Evolutionary conservation across 2,797 vertebrate genomes (phyloP).

Genomic region (Streptopelia turtur): DNA sequence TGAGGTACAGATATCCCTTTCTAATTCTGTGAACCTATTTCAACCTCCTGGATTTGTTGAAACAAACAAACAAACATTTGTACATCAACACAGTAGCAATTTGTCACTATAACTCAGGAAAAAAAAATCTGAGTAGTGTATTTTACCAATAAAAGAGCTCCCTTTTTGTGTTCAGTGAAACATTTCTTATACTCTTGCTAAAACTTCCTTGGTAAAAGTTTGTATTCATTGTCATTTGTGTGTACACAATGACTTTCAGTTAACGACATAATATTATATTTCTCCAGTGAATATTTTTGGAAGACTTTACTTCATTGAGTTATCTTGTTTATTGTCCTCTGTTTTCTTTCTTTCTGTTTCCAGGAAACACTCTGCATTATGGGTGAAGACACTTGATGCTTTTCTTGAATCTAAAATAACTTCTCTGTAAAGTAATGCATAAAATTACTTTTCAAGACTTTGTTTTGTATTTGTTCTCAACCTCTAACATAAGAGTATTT

Average conservation of each 20-base stretch:
- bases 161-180: not conserved
- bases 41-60: not conserved
- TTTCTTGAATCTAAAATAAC: not conserved
- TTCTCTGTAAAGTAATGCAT: not conserved
- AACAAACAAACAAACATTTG: not conserved
- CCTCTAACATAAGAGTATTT: not conserved
- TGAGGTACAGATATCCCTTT: not conserved
- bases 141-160: not conserved
- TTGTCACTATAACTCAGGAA: not conserved
- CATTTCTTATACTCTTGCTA: not conserved
- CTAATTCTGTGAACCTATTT: constrained; percentile 21
- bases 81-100: not conserved
- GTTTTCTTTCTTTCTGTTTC: not conserved
- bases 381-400: not conserved
- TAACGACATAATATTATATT: not conserved
- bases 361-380: not conserved
- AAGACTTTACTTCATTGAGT: not conserved
- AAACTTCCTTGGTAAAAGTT: not conserved
- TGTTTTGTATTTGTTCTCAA: not conserved
- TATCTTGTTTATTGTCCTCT: not conserved
- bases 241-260: not conserved
- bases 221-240: not conserved
- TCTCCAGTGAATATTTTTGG: not conserved
- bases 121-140: not conserved
- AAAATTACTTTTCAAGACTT: not conserved